These are phyloP conservation scores for Microvelia longipes DNA, from an alignment of 1,140 invertebrate species.

Conservation along the genomic window DNA sequence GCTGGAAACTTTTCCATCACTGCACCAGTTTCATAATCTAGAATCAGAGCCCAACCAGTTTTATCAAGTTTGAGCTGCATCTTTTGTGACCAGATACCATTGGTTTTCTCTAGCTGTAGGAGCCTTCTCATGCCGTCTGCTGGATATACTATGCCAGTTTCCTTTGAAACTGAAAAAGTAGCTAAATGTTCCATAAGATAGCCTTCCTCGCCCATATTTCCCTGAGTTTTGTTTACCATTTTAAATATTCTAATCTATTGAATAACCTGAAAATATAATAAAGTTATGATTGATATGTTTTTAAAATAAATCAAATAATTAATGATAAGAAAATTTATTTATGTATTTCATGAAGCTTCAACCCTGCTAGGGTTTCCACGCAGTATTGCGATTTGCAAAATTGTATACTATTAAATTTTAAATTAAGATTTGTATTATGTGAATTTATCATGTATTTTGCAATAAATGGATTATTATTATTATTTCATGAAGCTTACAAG, in stretches of 20 bases:
- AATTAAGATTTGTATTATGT: too few species aligned
- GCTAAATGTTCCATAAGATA: slow-evolving; percentile 93
- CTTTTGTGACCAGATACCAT: slow-evolving; percentile 97
- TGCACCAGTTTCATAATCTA: slow-evolving; percentile 93
- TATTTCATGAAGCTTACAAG: too few species aligned
- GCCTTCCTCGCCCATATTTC: slow-evolving; percentile 36
- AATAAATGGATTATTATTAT: too few species aligned
- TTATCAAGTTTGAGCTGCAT: slow-evolving; percentile 82
- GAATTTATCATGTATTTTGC: too few species aligned
- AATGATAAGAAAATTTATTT: too few species aligned
- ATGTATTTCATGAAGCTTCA: too few species aligned
- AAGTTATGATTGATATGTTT: too few species aligned
- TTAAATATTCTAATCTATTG: slow-evolving; percentile 6
- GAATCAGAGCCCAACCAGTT: slow-evolving; percentile 71
- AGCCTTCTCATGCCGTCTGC: slow-evolving; percentile 90
- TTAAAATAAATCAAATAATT: background rate
- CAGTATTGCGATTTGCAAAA: too few species aligned
- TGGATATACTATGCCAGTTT: slow-evolving; percentile 71
- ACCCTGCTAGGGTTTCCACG: too few species aligned
- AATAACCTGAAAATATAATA: too few species aligned
- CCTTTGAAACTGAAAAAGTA: slow-evolving; percentile 85
- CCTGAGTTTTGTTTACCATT: slow-evolving; percentile 11
- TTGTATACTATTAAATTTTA: too few species aligned
- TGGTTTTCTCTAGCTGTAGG: slow-evolving; percentile 89
- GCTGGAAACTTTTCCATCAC: slow-evolving; percentile 92